Evolutionary conservation across 2,113 vertebrate species (phyloP).

Genomic region (Seriola rivoliana): DNA sequence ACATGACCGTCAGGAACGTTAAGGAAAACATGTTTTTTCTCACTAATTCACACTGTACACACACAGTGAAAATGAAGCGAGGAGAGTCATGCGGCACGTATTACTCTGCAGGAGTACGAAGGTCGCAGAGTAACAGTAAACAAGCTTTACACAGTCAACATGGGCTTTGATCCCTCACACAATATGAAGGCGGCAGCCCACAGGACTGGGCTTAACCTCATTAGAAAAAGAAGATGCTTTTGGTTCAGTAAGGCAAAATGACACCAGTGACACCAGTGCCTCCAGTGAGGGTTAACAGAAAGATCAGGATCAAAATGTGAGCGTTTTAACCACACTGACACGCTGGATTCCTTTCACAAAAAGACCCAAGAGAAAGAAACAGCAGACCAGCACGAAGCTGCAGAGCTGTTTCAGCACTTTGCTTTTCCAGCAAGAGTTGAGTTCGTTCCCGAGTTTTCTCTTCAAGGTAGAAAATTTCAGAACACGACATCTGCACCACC

Average conservation of each 20-base stretch:
- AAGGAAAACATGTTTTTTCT: constrained; percentile 40
- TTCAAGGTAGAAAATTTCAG: constrained; percentile 18
- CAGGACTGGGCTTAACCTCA: constrained; percentile 65
- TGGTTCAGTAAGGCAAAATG: constrained; percentile 17
- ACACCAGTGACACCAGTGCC: constrained; percentile 15
- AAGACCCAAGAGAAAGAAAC: background rate
- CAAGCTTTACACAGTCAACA: constrained; percentile 48
- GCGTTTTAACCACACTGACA: background rate
- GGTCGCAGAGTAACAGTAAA: constrained; percentile 59
- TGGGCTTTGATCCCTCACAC: constrained; percentile 39
- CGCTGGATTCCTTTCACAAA: constrained; percentile 11
- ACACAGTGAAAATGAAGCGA: constrained; percentile 57
- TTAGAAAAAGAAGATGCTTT: constrained; percentile 31
- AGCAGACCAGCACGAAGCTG: background rate
- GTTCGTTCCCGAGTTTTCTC: background rate
- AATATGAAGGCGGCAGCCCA: constrained; percentile 33
- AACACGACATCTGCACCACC: background rate
- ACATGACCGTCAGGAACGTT: background rate
- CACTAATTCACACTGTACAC: constrained; percentile 43
- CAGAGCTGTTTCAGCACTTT: constrained; percentile 10
- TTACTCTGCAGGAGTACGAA: constrained; percentile 32
- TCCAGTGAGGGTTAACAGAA: constrained; percentile 24
- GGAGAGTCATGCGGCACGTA: constrained; percentile 17
- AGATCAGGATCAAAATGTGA: constrained; percentile 45
- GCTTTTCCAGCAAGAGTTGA: background rate